Evolutionary conservation across 2,113 vertebrate species (phyloP), one percentile per base, ranked within the genome.

Genomic region (Albula goreensis): DNA sequence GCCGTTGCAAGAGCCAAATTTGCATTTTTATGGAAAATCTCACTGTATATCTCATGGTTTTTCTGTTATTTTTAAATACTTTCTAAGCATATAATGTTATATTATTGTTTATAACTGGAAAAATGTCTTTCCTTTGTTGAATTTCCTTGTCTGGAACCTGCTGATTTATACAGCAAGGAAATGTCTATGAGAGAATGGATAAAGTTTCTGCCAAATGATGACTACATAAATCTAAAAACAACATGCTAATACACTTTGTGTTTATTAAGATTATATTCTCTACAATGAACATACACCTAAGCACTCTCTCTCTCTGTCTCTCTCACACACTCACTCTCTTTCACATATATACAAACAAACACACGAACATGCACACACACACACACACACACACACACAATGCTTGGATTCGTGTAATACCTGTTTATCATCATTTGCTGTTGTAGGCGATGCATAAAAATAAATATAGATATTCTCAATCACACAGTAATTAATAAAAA

Each of bases 191-290:
- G 70, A 74, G 70, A 74, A 31, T 31, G 66, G n/a, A 22, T 70
- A 22, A 63, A 31, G 5, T 31, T 2, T 74, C 22, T 31, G 70
- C 70, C 70, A 74, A 74, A 31, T 25, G n/a, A 74, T 74, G 70
- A 74, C n/a, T n/a, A 74, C 25, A 74, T 74, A 74, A 74, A 74
- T 74, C 70, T 31, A 31, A 74, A 74, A 9, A 74, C 79, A 70
- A 70, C 80, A 2, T 78, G 83, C 83, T 60, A 79, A n/a, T 60
- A 83, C 51, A 88, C 56, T 88, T 87, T 6, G 22, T 74, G 22
- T 74, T 74, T 9, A 74, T 19, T 31, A 31, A 31, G n/a, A 13
- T 31, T 8, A 7, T 9, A 3, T 22, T 31, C 22, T 31, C 5
- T 4, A 9, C n/a, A 74, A 74, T 22, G n/a, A 66, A 22, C 17